A percentile compares a stretch with the other conserved stretches of the same genome.
phyloP scores from a whole-genome alignment of 2,888 invertebrate species.

The Rhyacophila evoluta region DNA sequence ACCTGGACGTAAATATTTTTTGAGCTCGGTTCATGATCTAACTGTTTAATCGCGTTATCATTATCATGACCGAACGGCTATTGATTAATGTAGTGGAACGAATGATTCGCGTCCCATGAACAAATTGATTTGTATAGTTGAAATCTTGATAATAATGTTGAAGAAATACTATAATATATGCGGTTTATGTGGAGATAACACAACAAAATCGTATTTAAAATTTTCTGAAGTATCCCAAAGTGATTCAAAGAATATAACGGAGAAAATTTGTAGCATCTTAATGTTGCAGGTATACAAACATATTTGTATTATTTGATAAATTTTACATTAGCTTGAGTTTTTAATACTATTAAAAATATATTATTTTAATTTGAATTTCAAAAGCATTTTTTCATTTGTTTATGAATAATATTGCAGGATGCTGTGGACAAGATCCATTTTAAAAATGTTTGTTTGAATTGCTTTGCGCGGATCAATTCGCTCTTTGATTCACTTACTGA shows the following conservation, averaged over 20 bases:
- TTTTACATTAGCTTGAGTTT: not conserved
- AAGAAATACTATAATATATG: constrained; percentile 23
- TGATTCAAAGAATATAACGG: constrained; percentile 5
- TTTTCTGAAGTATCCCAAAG: not conserved
- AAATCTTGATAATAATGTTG: not conserved
- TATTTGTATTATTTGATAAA: not conserved
- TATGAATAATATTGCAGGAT: too few species aligned
- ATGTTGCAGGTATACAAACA: constrained; percentile 7
- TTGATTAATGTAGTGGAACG: too few species aligned
- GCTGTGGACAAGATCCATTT: not conserved
- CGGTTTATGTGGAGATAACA: constrained; percentile 29
- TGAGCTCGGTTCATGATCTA: too few species aligned
- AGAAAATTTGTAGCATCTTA: constrained; percentile 26
- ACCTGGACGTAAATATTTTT: too few species aligned
- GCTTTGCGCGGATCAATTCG: constrained; percentile 35
- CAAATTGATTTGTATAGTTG: not conserved
- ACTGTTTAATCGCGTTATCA: too few species aligned
- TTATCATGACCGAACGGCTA: too few species aligned
- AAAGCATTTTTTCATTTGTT: too few species aligned
- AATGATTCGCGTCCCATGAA: too few species aligned
- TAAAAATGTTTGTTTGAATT: constrained; percentile 35
- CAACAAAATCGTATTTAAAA: not conserved
- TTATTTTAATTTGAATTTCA: too few species aligned
- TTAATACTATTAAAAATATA: not conserved
- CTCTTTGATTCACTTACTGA: constrained; percentile 32